A percentile compares a stretch with the other conserved stretches of the same genome.
Conservation (phyloP, 2,888 invertebrate species). For the Zygaena filipendulae region DNA sequence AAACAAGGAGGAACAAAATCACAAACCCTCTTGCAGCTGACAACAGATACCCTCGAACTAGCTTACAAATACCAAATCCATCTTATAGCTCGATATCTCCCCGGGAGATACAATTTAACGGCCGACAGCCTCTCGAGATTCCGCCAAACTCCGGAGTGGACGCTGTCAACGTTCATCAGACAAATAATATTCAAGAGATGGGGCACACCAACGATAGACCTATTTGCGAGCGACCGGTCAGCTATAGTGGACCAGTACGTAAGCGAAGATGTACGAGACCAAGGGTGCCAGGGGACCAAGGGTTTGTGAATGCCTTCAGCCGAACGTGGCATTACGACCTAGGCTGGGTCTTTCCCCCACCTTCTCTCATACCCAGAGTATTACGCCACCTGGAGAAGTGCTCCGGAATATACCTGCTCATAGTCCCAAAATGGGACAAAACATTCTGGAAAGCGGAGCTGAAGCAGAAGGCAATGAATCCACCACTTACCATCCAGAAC, state of each 20-base stretch:
- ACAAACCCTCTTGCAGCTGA: slow-evolving; percentile 1
- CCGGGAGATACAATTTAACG: slow-evolving; percentile 18
- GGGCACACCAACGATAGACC: slow-evolving; percentile 12
- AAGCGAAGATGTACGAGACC: slow-evolving; percentile 3
- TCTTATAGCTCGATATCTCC: slow-evolving; percentile 17
- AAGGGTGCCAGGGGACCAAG: slow-evolving; percentile 10
- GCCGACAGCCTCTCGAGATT: slow-evolving; percentile 18
- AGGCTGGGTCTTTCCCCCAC: slow-evolving; percentile 20
- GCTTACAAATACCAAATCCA: too few species aligned
- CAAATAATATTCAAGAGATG: slow-evolving; percentile 9
- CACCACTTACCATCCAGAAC: slow-evolving; percentile 10
- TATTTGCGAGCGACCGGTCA: slow-evolving; percentile 9
- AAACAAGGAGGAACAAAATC: slow-evolving; percentile 15
- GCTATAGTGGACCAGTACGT: slow-evolving; percentile 10
- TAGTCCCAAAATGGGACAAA: not conserved
- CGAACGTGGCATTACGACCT: slow-evolving; percentile 14
- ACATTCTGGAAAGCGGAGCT: slow-evolving; percentile 3
- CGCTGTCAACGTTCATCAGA: slow-evolving; percentile 4
- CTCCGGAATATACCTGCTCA: not conserved
- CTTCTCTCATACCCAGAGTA: slow-evolving; percentile 15
- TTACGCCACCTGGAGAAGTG: slow-evolving; percentile 13
- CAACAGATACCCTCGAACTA: slow-evolving; percentile 6
- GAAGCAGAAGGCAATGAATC: not conserved
- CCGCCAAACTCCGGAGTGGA: slow-evolving; percentile 15
- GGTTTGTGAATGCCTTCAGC: slow-evolving; percentile 18